A percentile compares a stretch with the other conserved stretches of the same genome.
Evolutionary conservation across 2,888 invertebrate genomes (phyloP).

Genomic region (Atethmia centrago): DNA sequence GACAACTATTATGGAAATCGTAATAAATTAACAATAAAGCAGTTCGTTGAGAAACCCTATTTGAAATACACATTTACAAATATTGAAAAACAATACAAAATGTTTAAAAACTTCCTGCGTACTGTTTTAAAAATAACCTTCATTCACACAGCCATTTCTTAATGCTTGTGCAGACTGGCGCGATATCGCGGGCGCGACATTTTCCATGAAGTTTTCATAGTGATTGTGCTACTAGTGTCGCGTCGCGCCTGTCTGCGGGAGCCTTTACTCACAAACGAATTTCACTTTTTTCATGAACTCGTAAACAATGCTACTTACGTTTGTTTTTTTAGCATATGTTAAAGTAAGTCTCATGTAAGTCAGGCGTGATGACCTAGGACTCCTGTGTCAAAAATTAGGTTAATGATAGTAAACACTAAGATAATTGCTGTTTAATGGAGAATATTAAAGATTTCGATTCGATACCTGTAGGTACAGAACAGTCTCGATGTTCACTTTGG

Average conservation of each 20-base stretch:
- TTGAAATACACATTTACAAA: not conserved
- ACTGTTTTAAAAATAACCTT: conserved; percentile 8
- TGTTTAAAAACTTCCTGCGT: not conserved
- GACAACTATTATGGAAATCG: not conserved
- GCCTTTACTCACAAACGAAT: conserved; percentile 16
- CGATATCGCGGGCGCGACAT: too few species aligned
- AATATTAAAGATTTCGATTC: conserved; percentile 2
- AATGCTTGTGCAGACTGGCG: too few species aligned
- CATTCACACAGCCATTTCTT: not conserved
- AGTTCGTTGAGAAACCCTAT: not conserved
- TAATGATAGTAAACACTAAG: not conserved
- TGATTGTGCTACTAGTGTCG: too few species aligned
- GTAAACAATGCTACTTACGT: conserved; percentile 1
- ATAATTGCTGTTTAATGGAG: not conserved
- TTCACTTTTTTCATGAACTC: conserved; percentile 23
- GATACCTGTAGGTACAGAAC: not conserved
- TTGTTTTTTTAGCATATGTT: conserved; percentile 26
- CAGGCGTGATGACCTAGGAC: conserved; percentile 17
- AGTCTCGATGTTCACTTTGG: not conserved
- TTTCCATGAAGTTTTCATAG: too few species aligned
- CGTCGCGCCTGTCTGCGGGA: too few species aligned
- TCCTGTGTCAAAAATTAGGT: not conserved
- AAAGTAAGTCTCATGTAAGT: not conserved
- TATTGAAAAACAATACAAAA: not conserved
- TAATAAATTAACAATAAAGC: not conserved